Evolutionary conservation across 1,140 invertebrate species (phyloP).

Genomic region (Marisa cornuarietis): DNA sequence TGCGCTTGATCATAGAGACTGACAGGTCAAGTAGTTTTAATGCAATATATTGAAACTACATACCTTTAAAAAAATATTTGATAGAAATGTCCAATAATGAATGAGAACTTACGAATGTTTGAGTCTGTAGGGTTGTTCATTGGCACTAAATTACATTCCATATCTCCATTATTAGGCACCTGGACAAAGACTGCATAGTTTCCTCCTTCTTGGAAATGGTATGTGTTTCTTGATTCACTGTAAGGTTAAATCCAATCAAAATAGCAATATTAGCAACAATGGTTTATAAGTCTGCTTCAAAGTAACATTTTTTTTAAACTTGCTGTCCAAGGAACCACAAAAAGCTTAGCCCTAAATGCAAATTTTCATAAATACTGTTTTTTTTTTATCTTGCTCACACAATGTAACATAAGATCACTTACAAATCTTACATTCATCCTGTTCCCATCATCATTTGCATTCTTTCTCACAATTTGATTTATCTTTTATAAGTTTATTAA

Average conservation of each 20-base stretch:
- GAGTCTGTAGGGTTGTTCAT: constrained; percentile 37
- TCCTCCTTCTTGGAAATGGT: constrained; percentile 38
- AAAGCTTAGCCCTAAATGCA: too few relatives aligned
- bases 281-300: not conserved
- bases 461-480: too few relatives aligned
- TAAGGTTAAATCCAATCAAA: constrained; percentile 13
- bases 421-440: too few relatives aligned
- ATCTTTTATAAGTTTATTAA: too few relatives aligned
- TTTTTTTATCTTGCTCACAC: too few relatives aligned
- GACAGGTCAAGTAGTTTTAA: not conserved
- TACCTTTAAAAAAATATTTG: not conserved
- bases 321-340: too few relatives aligned
- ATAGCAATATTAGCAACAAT: not conserved
- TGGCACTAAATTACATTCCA: constrained; percentile 21
- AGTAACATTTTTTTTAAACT: too few relatives aligned
- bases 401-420: too few relatives aligned
- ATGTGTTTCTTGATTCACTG: constrained; percentile 32
- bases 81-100: not conserved
- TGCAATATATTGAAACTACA: not conserved
- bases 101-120: constrained; percentile 45
- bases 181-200: constrained; percentile 41
- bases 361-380: too few relatives aligned
- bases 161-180: constrained; percentile 12
- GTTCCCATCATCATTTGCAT: too few relatives aligned
- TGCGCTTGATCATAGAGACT: too few relatives aligned